Conservation (phyloP, 2,797 vertebrate genomes). For the Otolemur crassicaudatus region DNA sequence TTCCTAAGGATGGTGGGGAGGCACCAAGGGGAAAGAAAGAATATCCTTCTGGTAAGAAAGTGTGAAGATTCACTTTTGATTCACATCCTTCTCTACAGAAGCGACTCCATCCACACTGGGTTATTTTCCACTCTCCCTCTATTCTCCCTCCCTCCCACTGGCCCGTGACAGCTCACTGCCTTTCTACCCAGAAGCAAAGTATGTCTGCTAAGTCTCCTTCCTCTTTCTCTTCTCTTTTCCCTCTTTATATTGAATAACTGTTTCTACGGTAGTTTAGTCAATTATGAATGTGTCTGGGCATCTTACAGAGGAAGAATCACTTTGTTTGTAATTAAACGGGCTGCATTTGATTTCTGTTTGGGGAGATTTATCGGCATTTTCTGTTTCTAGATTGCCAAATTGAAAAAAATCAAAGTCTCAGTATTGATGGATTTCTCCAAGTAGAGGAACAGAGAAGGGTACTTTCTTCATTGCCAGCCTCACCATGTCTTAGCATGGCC, state of each 20-base stretch:
- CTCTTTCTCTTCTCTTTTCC: slow-evolving; percentile 31
- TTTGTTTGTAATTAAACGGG: slow-evolving; percentile 84
- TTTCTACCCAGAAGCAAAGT: slow-evolving; percentile 48
- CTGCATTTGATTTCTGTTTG: slow-evolving; percentile 77
- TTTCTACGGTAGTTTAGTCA: slow-evolving; percentile 79
- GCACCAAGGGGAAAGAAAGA: neutral
- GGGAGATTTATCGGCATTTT: slow-evolving; percentile 77
- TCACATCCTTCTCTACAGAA: neutral
- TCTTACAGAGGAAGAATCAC: slow-evolving; percentile 78
- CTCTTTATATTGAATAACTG: slow-evolving; percentile 81
- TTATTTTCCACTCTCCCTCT: slow-evolving; percentile 45
- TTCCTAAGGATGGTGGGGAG: neutral
- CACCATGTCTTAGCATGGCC: neutral
- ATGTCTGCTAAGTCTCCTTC: slow-evolving; percentile 6
- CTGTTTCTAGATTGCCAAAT: slow-evolving; percentile 65
- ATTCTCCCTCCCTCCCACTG: slow-evolving; percentile 63
- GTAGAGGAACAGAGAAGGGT: slow-evolving; percentile 55
- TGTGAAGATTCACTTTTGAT: neutral
- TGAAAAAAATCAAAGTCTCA: slow-evolving; percentile 82
- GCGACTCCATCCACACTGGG: rapidly evolving
- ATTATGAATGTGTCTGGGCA: slow-evolving; percentile 76
- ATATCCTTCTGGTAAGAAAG: neutral
- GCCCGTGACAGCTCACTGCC: slow-evolving; percentile 48
- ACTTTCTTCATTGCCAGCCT: slow-evolving; percentile 59
- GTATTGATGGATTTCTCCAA: slow-evolving; percentile 77